phyloP scores from a whole-genome alignment of 2,113 vertebrate species.

The Gavialis gangeticus region DNA sequence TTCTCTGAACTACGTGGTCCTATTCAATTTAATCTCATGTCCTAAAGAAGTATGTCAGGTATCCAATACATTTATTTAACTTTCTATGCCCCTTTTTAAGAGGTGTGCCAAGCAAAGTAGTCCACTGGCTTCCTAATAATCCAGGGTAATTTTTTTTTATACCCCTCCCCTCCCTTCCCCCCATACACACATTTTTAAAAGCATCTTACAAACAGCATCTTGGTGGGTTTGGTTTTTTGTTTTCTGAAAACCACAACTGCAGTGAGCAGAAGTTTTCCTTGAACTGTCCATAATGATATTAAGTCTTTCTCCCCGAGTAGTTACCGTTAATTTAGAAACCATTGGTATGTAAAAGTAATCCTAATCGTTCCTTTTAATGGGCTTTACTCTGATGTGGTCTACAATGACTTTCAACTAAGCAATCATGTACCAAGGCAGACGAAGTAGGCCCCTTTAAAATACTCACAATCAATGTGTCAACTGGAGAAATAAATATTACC shows the following conservation, averaged over 20 bases:
- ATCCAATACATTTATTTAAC: too few relatives aligned
- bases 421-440: neutral
- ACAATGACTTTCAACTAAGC: neutral
- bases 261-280: neutral
- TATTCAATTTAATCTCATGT: neutral
- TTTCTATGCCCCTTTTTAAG: too few relatives aligned
- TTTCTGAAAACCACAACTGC: neutral
- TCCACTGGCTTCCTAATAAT: neutral
- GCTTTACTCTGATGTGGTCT: neutral
- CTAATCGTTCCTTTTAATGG: neutral
- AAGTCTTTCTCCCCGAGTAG: neutral
- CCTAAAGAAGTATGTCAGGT: too few relatives aligned
- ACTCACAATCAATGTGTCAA: rapidly evolving
- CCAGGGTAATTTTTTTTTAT: neutral
- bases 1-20: neutral
- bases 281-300: neutral
- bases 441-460: neutral
- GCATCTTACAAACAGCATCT: neutral
- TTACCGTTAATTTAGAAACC: neutral
- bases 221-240: neutral
- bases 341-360: neutral
- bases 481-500: neutral
- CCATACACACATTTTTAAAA: neutral
- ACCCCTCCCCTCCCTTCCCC: too few relatives aligned
- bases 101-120: neutral